A percentile compares a stretch with the other conserved stretches of the same genome.
Conservation (phyloP, 2,888 invertebrate species). For the Apoderus coryli region DNA sequence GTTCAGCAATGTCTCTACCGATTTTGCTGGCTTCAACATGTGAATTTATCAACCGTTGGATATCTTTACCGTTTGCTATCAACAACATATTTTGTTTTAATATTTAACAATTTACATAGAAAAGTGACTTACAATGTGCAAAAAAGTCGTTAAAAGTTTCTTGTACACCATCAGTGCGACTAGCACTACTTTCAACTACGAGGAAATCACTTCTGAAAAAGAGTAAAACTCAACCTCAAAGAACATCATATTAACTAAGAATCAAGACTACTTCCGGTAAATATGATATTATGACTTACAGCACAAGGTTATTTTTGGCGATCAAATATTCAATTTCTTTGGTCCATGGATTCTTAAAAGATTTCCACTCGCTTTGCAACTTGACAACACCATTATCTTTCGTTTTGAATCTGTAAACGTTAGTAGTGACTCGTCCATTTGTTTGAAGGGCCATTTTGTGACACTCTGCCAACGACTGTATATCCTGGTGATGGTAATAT, state of each 20-base stretch:
- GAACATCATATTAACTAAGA: too few relatives aligned
- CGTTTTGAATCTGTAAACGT: slow-evolving; percentile 63
- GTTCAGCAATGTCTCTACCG: slow-evolving; percentile 70
- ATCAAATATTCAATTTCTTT: slow-evolving; percentile 86
- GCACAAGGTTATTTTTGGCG: slow-evolving; percentile 68
- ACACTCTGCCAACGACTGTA: slow-evolving; percentile 62
- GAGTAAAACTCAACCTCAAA: slow-evolving; percentile 5
- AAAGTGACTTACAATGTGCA: slow-evolving; percentile 34
- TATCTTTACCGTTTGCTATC: slow-evolving; percentile 41
- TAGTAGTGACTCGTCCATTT: slow-evolving; percentile 47
- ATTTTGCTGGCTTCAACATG: slow-evolving; percentile 75
- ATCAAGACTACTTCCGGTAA: too few relatives aligned
- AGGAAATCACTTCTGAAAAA: slow-evolving; percentile 34
- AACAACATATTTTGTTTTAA: slow-evolving; percentile 7
- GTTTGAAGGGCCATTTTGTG: slow-evolving; percentile 66
- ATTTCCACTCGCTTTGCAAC: slow-evolving; percentile 73
- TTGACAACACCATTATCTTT: slow-evolving; percentile 62
- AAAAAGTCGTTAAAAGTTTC: slow-evolving; percentile 42
- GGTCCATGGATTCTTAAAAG: slow-evolving; percentile 90
- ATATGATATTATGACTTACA: slow-evolving; percentile 38
- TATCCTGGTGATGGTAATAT: slow-evolving; percentile 73
- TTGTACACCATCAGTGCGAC: slow-evolving; percentile 33
- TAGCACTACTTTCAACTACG: slow-evolving; percentile 35
- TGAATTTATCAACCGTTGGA: slow-evolving; percentile 56
- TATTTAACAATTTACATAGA: not conserved